Base-by-base conservation (phyloP, 2,888 invertebrate species). In the Aphodius sticticus region DNA sequence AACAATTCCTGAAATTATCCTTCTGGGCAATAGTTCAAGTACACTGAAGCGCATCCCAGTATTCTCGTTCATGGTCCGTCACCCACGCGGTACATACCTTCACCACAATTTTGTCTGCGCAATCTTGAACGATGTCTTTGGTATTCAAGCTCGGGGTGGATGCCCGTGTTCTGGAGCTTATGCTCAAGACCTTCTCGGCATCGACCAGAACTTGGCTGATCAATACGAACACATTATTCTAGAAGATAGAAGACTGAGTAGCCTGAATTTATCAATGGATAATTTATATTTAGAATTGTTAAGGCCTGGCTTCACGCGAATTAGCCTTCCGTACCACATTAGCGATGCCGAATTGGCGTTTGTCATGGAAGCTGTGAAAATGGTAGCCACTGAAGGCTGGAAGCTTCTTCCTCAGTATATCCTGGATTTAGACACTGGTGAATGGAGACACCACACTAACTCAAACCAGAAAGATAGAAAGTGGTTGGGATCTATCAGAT, bases 341-440 rank as follows among this genome's bases (percentile, higher is more conserved):
- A 92, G 93, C 16, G 95, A 96, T 83, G 90, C 92, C 75, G 96
- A 96, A 87, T 90, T 96, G 16, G 94, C 95, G 0, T 97, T 95
- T 87, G 93, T 97, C 2, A 90, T 97, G 83, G 95, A 96, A 88
- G 96, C 96, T 0, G 90, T 97, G 16, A 94, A 95, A 88, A 94
- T 96, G 94, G 95, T 97, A 0, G 96, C 97, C 0, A 94, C 95
- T 4, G 94, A 96, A 90, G 97, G 95, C 0, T 97, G 97, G 96
- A 96, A 96, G 86, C 92, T 97, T 70, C 88, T 97, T 77, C 97
- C 97, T 0, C 95, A 96, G 88, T 97, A 97, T 87, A 92, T 94
- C 9, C 92, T 96, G n/a, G 96, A 97, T 87, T 93, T 95, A 6
- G 94, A 96, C 87, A 96, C 96, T 0, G 97, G 96, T 0, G 96